A percentile compares a stretch with the other conserved stretches of the same genome.
phyloP scores from a whole-genome alignment of 2,797 vertebrate species.

The Peromyscus nudipes region DNA sequence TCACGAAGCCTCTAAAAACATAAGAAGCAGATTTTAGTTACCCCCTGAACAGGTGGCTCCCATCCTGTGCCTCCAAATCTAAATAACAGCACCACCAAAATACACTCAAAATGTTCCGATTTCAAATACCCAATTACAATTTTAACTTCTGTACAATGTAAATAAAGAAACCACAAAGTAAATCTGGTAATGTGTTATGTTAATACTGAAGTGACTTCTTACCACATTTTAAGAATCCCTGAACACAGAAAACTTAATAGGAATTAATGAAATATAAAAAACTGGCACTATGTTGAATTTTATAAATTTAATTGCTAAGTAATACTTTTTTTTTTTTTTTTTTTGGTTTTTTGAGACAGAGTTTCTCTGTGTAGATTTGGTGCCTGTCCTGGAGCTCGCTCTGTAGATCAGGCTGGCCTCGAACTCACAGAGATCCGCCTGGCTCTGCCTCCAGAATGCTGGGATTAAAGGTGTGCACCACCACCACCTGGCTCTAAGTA shows the following conservation, averaged over 20 bases:
- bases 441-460: too few species aligned
- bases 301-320: conserved; percentile 35
- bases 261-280: conserved; percentile 29
- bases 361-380: too few species aligned
- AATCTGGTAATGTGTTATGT: conserved; percentile 19
- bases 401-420: too few species aligned
- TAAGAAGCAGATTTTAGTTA: conserved; percentile 81
- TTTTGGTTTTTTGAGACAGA: too few species aligned
- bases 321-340: not conserved
- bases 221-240: conserved; percentile 37
- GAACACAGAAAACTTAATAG: conserved; percentile 38
- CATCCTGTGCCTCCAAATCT: conserved; percentile 58
- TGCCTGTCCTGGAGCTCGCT: too few species aligned
- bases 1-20: conserved; percentile 92
- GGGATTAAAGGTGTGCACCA: too few species aligned
- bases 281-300: conserved; percentile 12
- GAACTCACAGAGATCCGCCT: too few species aligned
- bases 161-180: conserved; percentile 42
- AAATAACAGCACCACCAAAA: conserved; percentile 70
- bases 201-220: conserved; percentile 57
- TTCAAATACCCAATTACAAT: conserved; percentile 69
- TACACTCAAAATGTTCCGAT: conserved; percentile 57
- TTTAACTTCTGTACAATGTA: conserved; percentile 71
- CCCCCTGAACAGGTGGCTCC: conserved; percentile 66
- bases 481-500: too few species aligned